Base-by-base conservation (phyloP, 2,888 invertebrate genomes). In the Lasioglossum zephyrum region DNA sequence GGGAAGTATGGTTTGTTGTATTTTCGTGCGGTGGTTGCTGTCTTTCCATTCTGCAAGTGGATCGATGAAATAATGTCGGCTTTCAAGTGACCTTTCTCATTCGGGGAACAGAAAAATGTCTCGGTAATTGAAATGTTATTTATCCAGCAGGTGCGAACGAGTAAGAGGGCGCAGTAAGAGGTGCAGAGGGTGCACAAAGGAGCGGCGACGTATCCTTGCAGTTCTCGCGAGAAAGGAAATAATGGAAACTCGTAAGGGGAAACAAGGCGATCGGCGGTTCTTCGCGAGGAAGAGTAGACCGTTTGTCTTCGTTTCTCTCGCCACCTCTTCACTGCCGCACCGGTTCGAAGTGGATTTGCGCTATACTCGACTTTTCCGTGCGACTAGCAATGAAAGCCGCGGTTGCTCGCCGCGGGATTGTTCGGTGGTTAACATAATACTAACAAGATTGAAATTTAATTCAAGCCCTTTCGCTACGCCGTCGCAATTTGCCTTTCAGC, bases 371-470 rank as follows among this genome's bases (percentile, higher is more conserved):
- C 81, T 77, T 86, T 87, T 82, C 78, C 77, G 60, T 47, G 75
- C 72, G 73, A 77, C 76, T 39, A 44, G 78, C 83, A 84, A 87
- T 63, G 83, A 87, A 87, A 87, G 81, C 87, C 72, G 77, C 66
- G 72, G 49, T 85, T 44, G 79, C 70, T 80, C 84, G 74, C 60
- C 82, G 31, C 49, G 39, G 73, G 81, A 83, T 82, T 77, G 76
- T 85, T 66, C 82, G 76, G 57, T 79, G 84, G 83, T 89, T 86
- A 89, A 87, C 86, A 77, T 81, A 89, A 89, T 84, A 86, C 82
- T 80, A 87, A 85, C 87, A 86, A 77, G 74, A 84, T 83, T 86
- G 87, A 86, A 86, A 89, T 89, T 88, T 81, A 81, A 89, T 88
- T 89, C 77, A 70, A 73, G 79, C 73, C 86, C 47, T 86, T 88